phyloP scores from a whole-genome alignment of 2,113 vertebrate genomes.

The Pogonocichla stellata region DNA sequence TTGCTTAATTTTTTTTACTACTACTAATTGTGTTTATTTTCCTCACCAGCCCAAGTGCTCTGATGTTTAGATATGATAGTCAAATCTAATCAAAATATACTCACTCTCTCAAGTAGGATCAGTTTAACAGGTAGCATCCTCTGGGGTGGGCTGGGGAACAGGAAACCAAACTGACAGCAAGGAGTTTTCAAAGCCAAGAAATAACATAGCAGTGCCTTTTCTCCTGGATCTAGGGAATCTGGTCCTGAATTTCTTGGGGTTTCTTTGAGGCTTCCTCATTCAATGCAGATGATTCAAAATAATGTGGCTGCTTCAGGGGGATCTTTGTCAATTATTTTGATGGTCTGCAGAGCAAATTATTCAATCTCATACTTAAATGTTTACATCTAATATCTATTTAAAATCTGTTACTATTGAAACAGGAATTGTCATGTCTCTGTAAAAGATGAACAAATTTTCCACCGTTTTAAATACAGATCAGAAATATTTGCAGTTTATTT shows the following conservation, averaged over 20 bases:
- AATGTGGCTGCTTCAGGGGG: background rate
- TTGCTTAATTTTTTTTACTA: background rate
- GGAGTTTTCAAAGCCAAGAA: background rate
- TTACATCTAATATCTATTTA: background rate
- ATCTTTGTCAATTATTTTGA: background rate
- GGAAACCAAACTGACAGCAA: background rate
- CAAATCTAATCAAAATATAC: background rate
- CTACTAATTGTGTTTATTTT: background rate
- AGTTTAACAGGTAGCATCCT: background rate
- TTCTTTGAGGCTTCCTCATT: background rate
- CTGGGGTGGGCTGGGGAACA: background rate
- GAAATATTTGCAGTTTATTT: background rate
- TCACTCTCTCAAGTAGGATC: background rate
- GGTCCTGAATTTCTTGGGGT: background rate
- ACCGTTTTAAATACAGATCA: background rate
- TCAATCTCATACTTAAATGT: background rate
- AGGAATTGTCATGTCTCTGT: background rate
- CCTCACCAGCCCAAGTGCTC: background rate
- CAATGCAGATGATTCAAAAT: background rate
- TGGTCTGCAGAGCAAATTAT: background rate
- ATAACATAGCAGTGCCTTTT: rapidly evolving
- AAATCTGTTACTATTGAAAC: background rate
- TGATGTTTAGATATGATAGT: background rate
- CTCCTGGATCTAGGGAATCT: background rate
- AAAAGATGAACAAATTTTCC: background rate